Base-by-base conservation (phyloP, 2,797 vertebrate species). In the Amniataba percoides region DNA sequence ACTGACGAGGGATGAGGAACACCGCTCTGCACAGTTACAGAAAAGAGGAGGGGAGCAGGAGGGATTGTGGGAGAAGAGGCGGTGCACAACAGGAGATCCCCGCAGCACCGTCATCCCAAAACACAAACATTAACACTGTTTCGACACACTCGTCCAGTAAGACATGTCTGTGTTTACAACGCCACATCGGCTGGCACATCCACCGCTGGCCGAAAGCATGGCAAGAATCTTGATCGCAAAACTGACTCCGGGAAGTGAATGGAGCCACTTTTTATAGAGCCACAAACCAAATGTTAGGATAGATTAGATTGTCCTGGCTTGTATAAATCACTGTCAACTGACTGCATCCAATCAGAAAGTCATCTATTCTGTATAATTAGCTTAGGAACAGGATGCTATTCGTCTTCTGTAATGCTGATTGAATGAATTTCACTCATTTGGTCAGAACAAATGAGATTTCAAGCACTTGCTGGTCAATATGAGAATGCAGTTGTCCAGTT, bases 351-450 rank as follows among this genome's bases (percentile, higher is more conserved):
- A 77, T 86, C 82, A 88, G 63, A 87, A 68, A 86, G 77, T 66
- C 74, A 84, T 90, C 82, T 67, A 79, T 77, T 84, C 65, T 80
- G 61, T 71, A 53, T 87, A 92, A 91, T 92, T 88, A 88, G 78
- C 83, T 87, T 71, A 88, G 82, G 52, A 68, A 82, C 83, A 69
- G 72, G 87, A 85, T 34, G 57, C 70, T 63, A 45, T 87, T 66
- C 74, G 64, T 87, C 83, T 68, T 81, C 48, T 58, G 31, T 77
- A 58, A 89, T 12, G 70, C 81, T 79, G 62, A 87, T 55, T 75
- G 45, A 83, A 89, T 82, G 23, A 78, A 87, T 92, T 89, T 84
- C 34, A 73, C 61, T 88, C 74, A 78, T 81, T 80, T 52, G 57
- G 71, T 77, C 40, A 36, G 52, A 77, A 84, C 67, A 81, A 86